Percentiles rank a stretch among this genome's conserved stretches.
These are phyloP conservation scores for Xyliphius kryptos DNA, from an alignment of 2,113 vertebrate species.

Conservation along the genomic window DNA sequence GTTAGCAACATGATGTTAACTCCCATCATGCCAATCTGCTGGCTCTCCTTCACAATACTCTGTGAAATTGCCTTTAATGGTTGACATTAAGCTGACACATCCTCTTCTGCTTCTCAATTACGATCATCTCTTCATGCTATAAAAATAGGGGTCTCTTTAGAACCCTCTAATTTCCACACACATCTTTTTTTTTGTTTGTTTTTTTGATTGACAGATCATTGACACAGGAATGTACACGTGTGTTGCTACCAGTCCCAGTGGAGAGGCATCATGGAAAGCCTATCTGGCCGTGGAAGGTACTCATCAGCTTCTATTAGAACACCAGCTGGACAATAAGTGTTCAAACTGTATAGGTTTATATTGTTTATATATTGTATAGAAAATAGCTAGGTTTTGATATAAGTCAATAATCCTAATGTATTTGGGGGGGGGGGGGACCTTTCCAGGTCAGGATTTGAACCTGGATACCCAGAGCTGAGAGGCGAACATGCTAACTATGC, in stretches of 20 bases:
- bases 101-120: slow-evolving; percentile 15
- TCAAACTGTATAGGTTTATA: too few species aligned
- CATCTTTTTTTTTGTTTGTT: neutral
- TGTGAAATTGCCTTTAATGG: slow-evolving; percentile 26
- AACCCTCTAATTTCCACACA: neutral
- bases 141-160: neutral
- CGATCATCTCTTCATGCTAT: slow-evolving; percentile 11
- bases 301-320: too few species aligned
- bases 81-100: slow-evolving; percentile 6
- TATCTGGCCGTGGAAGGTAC: slow-evolving; percentile 93
- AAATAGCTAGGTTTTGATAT: too few species aligned
- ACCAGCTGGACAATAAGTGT: too few species aligned
- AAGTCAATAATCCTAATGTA: too few species aligned
- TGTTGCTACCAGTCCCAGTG: slow-evolving; percentile 87
- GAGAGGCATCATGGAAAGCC: slow-evolving; percentile 92
- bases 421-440: too few species aligned
- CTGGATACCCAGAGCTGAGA: too few species aligned
- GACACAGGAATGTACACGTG: slow-evolving; percentile 92
- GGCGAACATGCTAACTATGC: too few species aligned
- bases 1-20: slow-evolving; percentile 2
- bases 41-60: slow-evolving; percentile 3
- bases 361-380: too few species aligned
- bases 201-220: slow-evolving; percentile 68
- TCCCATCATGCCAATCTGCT: neutral
- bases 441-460: too few species aligned